Conservation (phyloP, 2,797 vertebrate species). For the Sebastolobus alascanus region DNA sequence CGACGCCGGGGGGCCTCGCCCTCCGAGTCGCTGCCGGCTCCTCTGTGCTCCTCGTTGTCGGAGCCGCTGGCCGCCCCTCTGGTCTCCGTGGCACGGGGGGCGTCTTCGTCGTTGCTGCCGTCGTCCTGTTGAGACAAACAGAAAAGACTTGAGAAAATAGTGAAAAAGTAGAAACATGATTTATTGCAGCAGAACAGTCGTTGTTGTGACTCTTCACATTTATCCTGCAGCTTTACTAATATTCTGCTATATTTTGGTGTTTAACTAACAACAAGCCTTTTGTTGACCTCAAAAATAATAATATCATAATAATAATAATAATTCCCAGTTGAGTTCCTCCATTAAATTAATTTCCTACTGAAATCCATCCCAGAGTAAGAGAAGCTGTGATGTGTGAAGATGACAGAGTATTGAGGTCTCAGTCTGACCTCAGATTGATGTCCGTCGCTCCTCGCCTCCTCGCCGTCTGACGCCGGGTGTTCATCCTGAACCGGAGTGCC, state of each 20-base stretch:
- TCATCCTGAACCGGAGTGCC: conserved; percentile 97
- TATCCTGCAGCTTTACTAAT: too few species aligned
- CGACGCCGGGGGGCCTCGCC: conserved; percentile 61
- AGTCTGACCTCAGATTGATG: conserved; percentile 89
- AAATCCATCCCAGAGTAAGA: not conserved
- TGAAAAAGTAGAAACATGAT: too few species aligned
- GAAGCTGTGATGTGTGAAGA: not conserved
- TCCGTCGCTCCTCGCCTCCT: conserved; percentile 87
- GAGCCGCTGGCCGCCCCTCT: conserved; percentile 74
- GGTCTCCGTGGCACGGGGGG: conserved; percentile 54
- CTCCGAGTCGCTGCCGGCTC: conserved; percentile 87
- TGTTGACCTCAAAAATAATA: not conserved
- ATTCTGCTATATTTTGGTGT: too few species aligned
- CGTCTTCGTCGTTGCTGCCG: conserved; percentile 88
- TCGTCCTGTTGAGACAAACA: conserved; percentile 87
- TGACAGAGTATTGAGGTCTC: not conserved
- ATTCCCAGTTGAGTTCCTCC: not conserved
- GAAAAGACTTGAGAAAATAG: too few species aligned
- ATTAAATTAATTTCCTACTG: too few species aligned
- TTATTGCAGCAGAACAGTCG: too few species aligned
- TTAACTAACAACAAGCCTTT: not conserved
- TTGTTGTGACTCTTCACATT: too few species aligned
- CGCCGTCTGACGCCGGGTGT: conserved; percentile 90
- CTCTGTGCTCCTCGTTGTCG: conserved; percentile 75
- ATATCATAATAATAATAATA: not conserved